These are phyloP conservation scores for Microtus richardsoni DNA, from an alignment of 2,113 vertebrate species.

Conservation along the genomic window DNA sequence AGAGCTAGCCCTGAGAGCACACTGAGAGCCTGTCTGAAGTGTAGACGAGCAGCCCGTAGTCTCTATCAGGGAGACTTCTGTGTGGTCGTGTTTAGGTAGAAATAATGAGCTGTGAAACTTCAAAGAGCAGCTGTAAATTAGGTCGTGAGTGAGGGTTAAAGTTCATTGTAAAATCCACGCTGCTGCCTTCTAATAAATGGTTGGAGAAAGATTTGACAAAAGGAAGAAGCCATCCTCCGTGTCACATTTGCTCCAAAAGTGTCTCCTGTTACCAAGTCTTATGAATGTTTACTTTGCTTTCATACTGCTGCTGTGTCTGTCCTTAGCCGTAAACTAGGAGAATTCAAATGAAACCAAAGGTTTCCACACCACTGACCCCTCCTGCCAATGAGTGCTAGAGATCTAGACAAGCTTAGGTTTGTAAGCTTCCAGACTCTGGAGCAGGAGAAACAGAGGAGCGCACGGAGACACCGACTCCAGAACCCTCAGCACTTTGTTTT, in stretches of 20 bases:
- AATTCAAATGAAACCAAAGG: slow-evolving; percentile 86
- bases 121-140: slow-evolving; percentile 81
- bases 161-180: slow-evolving; percentile 82
- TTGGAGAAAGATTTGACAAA: slow-evolving; percentile 81
- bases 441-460: neutral
- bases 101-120: slow-evolving; percentile 79
- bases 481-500: no score
- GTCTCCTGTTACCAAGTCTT: slow-evolving; percentile 86
- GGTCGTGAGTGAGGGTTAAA: slow-evolving; percentile 82
- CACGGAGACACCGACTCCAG: neutral
- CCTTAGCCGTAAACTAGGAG: slow-evolving; percentile 81
- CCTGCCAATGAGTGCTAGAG: slow-evolving; percentile 26
- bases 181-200: slow-evolving; percentile 85
- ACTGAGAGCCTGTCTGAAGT: neutral
- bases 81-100: slow-evolving; percentile 79
- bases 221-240: slow-evolving; percentile 74
- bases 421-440: neutral
- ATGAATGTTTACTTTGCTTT: slow-evolving; percentile 86
- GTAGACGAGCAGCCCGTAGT: neutral
- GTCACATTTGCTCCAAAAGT: slow-evolving; percentile 76
- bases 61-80: slow-evolving; percentile 70
- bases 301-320: slow-evolving; percentile 69
- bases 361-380: slow-evolving; percentile 63
- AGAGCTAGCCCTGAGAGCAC: neutral
- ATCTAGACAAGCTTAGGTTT: neutral